phyloP scores from a whole-genome alignment of 2,888 invertebrate genomes.

The Urechis unicinctus region DNA sequence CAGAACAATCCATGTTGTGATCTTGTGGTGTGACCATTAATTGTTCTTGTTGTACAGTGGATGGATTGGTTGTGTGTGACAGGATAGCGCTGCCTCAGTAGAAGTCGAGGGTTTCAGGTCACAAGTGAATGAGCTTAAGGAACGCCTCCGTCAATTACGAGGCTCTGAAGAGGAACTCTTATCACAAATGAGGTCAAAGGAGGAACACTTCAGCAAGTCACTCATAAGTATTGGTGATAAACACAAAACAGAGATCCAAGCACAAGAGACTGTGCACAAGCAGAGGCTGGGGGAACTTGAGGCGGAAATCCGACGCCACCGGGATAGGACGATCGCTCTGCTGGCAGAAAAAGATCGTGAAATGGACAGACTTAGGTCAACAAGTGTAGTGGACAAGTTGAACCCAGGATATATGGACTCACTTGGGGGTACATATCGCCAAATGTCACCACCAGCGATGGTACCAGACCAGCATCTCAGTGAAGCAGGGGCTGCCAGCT shows the following conservation, averaged over 20 bases:
- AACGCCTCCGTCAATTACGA: conserved; percentile 7
- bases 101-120: conserved; percentile 39
- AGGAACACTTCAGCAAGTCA: conserved; percentile 34
- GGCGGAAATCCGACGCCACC: conserved; percentile 60
- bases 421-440: background rate
- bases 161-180: conserved; percentile 48
- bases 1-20: no score
- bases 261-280: conserved; percentile 57
- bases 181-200: conserved; percentile 16
- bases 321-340: conserved; percentile 70
- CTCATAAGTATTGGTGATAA: conserved; percentile 38
- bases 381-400: conserved; percentile 1
- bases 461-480: background rate
- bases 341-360: conserved; percentile 71
- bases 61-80: no score
- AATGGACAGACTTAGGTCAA: conserved; percentile 44
- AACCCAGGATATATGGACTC: conserved; percentile 8
- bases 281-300: conserved; percentile 57
- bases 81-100: no score
- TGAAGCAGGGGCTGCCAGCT: conserved; percentile 18
- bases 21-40: no score
- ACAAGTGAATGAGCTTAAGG: conserved; percentile 58
- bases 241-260: conserved; percentile 49
- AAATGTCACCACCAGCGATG: background rate
- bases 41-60: no score